Conservation (phyloP, 2,797 vertebrate genomes). For the Halcyon smyrnensis region DNA sequence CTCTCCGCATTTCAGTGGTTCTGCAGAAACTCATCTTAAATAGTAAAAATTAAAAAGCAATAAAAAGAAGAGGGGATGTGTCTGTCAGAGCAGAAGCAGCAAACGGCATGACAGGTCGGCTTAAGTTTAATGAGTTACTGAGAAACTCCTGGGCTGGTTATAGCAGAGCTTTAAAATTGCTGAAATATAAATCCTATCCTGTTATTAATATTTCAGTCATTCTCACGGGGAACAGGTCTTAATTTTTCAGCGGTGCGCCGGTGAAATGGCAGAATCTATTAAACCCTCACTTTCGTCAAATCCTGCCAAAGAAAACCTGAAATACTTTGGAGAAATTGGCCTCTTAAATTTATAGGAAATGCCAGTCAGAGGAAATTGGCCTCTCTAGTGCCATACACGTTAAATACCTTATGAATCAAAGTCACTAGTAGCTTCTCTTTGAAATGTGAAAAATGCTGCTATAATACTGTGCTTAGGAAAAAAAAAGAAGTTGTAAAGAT, state of each 20-base stretch:
- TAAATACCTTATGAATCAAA: constrained; percentile 26
- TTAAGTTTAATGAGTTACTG: neutral
- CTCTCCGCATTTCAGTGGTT: neutral
- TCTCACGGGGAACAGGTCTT: neutral
- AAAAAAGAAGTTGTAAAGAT: neutral
- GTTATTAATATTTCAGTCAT: neutral
- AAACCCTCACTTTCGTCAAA: neutral
- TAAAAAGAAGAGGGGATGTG: neutral
- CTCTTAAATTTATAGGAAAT: constrained; percentile 29
- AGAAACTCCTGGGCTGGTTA: neutral
- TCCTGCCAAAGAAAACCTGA: constrained; percentile 3
- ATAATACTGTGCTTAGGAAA: neutral
- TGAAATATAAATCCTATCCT: neutral
- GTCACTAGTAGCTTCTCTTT: neutral
- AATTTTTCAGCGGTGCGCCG: neutral
- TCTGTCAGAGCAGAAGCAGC: neutral
- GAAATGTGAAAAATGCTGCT: neutral
- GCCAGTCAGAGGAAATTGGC: constrained; percentile 23
- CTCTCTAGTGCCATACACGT: neutral
- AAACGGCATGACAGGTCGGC: neutral
- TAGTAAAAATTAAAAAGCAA: neutral
- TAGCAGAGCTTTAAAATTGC: neutral
- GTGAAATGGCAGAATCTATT: constrained; percentile 22
- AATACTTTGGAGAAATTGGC: constrained; percentile 6
- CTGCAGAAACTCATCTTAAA: neutral